These are phyloP conservation scores for Myotis findleyi DNA, from an alignment of 2,797 vertebrate genomes.

Conservation along the genomic window DNA sequence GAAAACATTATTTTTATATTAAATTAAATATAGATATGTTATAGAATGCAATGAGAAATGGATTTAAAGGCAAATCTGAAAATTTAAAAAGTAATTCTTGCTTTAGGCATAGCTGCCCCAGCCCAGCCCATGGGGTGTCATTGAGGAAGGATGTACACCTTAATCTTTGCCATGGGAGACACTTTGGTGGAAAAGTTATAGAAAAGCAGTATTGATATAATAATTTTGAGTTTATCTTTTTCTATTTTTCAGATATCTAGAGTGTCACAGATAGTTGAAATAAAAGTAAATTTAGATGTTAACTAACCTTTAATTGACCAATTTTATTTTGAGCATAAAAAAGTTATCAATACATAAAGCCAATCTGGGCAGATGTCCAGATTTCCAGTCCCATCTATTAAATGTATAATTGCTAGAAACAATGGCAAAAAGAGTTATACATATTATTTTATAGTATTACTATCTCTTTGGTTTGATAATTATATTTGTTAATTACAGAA, in stretches of 20 bases:
- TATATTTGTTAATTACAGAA: slow-evolving; percentile 43
- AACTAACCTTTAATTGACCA: neutral
- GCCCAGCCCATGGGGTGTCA: neutral
- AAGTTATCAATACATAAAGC: neutral
- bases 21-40: neutral
- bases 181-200: neutral
- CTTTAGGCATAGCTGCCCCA: neutral
- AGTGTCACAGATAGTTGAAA: neutral
- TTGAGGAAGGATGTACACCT: neutral
- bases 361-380: neutral
- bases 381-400: neutral
- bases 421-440: neutral
- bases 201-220: neutral
- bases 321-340: neutral
- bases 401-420: neutral
- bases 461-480: neutral
- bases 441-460: neutral
- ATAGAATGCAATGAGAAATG: neutral
- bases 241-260: neutral
- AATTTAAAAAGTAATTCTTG: neutral
- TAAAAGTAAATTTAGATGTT: neutral
- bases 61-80: slow-evolving; percentile 37
- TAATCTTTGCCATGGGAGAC: neutral
- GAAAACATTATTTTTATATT: slow-evolving; percentile 15
- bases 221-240: neutral